A percentile compares a stretch with the other conserved stretches of the same genome.
phyloP scores from a whole-genome alignment of 2,797 vertebrate species.

The Orestias chungarensis region DNA sequence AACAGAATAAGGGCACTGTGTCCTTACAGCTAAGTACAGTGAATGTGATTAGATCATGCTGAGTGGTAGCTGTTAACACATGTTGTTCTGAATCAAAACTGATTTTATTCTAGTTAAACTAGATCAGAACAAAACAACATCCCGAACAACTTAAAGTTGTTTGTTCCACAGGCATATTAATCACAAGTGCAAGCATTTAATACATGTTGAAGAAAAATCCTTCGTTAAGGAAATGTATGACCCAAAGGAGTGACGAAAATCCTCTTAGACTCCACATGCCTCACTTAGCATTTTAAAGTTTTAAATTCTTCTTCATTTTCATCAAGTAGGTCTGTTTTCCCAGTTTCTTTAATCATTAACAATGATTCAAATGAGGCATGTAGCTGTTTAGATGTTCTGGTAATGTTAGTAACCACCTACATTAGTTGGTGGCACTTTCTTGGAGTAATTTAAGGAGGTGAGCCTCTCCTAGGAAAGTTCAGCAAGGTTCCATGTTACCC shows the following conservation, averaged over 20 bases:
- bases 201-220: neutral
- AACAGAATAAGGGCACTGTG: conserved; percentile 29
- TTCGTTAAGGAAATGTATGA: neutral
- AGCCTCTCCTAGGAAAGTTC: no score
- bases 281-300: neutral
- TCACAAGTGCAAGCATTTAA: neutral
- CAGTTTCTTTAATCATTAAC: no score
- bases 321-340: no score
- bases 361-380: no score
- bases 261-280: neutral
- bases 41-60: neutral
- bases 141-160: neutral
- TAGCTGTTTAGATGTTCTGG: no score
- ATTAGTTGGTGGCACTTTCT: no score
- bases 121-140: neutral
- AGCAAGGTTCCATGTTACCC: no score
- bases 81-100: conserved; percentile 5
- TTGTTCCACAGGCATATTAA: neutral
- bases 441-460: no score
- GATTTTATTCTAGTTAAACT: neutral
- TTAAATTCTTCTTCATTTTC: no score
- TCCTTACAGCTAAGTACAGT: conserved; percentile 30
- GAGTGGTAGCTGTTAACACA: conserved; percentile 8
- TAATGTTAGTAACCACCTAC: no score
- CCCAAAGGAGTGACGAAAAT: neutral